Evolutionary conservation across 2,797 vertebrate species (phyloP), one percentile per base, ranked within the genome.

Genomic region (Tachyglossus aculeatus): DNA sequence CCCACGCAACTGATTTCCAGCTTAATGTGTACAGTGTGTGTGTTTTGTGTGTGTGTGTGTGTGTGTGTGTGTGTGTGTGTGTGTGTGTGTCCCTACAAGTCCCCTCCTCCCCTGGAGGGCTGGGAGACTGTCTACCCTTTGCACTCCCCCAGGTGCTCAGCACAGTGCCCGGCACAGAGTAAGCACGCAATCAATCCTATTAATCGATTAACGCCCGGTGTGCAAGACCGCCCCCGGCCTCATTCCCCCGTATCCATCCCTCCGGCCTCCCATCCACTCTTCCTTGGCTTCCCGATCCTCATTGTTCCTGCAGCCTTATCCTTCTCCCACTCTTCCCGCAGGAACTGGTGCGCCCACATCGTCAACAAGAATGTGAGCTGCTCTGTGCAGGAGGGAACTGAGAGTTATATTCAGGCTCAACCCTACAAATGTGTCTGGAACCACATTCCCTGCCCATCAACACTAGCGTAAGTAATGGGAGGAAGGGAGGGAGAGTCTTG

Each of bases 281-380:
- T 9, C n/a, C 8, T 16, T 14, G 6, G 14, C 24, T 39, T 64
- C 12, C 44, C 56, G 9, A 15, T 32, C 33, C 51, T 32, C 53
- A 51, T 57, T 63, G 74, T 71, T 69, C 71, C 40, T 4, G 38
- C 5, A 31, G 27, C 37, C 44, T 64, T 54, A 4, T 72, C 62
- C 53, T 59, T 66, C 55, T 50, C 33, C 60, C 5, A 22, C 10
- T 31, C 60, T 27, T 33, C 31, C 36, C 36, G 53, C 71, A 99
- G 97, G 88, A 98, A 99, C 90, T 97, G 96, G 96, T 99, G 98
- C 88, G 98, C 98, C 22, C 95, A 95, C 81, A 94, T 99, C 2
- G 96, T 97, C 89, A 95, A 94, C 85, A 97, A 91, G 89, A 98
- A 98, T 66, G 96, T 97, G 87, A 98, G 93, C 85, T 98, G 96